Conservation (phyloP, 92 coral and sea anemone species). For the Isaurus tuberculatus region DNA sequence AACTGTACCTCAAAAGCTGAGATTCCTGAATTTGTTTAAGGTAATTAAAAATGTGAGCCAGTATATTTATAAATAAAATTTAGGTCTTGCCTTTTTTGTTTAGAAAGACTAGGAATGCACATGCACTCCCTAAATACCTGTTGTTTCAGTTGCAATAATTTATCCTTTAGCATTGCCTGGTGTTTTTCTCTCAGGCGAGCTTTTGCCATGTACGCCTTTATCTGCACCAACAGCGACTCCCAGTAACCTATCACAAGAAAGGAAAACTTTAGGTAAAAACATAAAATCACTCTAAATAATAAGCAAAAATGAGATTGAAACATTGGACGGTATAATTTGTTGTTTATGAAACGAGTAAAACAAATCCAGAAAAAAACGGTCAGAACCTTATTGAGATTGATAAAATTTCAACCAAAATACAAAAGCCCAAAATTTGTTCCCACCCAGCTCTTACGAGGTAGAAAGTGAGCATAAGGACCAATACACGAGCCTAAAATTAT, state of each 20-base stretch:
- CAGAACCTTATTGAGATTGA: no score
- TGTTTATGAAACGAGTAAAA: no score
- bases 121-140: constrained; percentile 57
- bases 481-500: no score
- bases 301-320: neutral
- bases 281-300: neutral
- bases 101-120: no score
- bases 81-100: neutral
- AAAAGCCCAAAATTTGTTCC: no score
- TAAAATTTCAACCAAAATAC: no score
- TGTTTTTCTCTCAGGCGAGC: constrained; percentile 93
- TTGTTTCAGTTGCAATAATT: constrained; percentile 77
- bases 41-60: no score
- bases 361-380: no score
- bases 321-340: no score
- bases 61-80: no score
- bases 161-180: constrained; percentile 85
- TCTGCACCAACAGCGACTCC: constrained; percentile 87
- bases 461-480: no score
- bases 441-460: no score
- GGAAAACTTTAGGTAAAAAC: neutral
- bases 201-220: constrained; percentile 89
- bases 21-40: constrained; percentile 50
- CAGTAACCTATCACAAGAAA: constrained; percentile 73
- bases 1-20: constrained; percentile 59